phyloP scores from a whole-genome alignment of 2,797 vertebrate genomes.

The Myiothlypis coronata region DNA sequence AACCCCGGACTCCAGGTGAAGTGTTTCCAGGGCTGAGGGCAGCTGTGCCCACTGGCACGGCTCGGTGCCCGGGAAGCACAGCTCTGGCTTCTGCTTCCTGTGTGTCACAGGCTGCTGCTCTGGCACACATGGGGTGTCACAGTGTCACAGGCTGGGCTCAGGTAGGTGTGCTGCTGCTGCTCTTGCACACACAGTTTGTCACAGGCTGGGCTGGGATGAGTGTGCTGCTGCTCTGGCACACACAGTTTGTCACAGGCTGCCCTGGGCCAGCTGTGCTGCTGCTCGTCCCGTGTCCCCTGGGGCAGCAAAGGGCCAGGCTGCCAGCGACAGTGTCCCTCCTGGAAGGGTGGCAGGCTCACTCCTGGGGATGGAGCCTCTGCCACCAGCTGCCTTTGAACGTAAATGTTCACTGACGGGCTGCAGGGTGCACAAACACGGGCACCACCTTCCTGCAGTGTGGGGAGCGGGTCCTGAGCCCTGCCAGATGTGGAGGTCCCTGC shows the following conservation, averaged over 20 bases:
- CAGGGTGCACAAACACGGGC: not conserved
- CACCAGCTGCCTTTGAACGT: not conserved
- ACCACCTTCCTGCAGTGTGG: not conserved
- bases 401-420: not conserved
- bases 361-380: not conserved
- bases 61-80: no score
- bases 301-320: not conserved
- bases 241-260: no score
- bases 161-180: no score
- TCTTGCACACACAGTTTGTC: no score
- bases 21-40: not conserved
- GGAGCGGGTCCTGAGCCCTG: not conserved
- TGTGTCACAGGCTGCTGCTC: no score
- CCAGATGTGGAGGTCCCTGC: not conserved
- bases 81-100: no score
- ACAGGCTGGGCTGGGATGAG: no score
- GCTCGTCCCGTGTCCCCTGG: fast-evolving
- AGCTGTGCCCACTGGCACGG: not conserved
- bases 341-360: not conserved
- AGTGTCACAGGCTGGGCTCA: no score
- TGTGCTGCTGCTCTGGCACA: no score
- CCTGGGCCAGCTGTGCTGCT: not conserved
- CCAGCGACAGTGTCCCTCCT: not conserved
- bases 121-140: no score
- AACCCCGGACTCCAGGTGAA: fast-evolving